Conservation (phyloP, 2,888 invertebrate genomes). For the Ophonus ardosiacus region DNA sequence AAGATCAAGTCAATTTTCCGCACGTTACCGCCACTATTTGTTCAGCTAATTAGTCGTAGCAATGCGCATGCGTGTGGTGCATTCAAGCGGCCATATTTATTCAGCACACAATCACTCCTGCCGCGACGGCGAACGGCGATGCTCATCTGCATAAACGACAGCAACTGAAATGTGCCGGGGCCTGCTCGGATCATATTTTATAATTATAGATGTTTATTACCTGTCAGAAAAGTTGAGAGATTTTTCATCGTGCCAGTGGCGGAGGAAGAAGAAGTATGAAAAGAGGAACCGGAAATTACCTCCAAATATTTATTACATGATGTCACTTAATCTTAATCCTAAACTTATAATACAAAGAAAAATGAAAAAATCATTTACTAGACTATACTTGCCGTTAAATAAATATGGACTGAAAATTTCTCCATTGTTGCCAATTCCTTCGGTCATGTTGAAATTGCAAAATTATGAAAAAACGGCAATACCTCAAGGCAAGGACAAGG, state of each 20-base stretch:
- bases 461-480: too few relatives aligned
- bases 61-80: conserved; percentile 25
- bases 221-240: conserved; percentile 52
- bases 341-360: too few relatives aligned
- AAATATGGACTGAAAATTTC: too few relatives aligned
- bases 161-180: conserved; percentile 6
- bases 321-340: too few relatives aligned
- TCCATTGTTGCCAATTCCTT: too few relatives aligned
- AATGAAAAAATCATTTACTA: too few relatives aligned
- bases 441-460: too few relatives aligned
- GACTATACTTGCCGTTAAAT: too few relatives aligned
- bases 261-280: background rate
- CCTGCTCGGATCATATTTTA: conserved; percentile 46
- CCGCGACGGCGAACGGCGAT: background rate
- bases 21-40: conserved; percentile 40
- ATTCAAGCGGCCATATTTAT: conserved; percentile 37
- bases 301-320: background rate
- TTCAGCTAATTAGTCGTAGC: conserved; percentile 31
- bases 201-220: conserved; percentile 58
- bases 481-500: too few relatives aligned
- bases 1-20: conserved; percentile 27
- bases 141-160: conserved; percentile 54
- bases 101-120: conserved; percentile 25
- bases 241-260: conserved; percentile 25
- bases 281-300: background rate